Base-by-base conservation (phyloP, 2,797 vertebrate genomes). In the Chaunax sp. region DNA sequence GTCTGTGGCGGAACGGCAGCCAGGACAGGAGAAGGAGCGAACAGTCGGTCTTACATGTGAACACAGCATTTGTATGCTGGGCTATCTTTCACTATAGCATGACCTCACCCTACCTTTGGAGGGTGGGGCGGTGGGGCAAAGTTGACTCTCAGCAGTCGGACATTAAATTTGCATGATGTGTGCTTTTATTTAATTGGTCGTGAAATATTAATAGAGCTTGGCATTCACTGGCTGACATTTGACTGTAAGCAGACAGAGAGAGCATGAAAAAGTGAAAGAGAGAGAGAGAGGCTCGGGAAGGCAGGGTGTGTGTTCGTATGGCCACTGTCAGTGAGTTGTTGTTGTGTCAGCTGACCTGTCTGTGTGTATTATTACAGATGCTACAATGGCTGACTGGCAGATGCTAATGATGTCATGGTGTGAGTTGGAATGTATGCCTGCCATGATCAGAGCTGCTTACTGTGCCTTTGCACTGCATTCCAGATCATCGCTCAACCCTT, bases 181-280 rank as follows among this genome's bases (percentile, higher is more conserved):
- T 91, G 89, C 89, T 90, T 90, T 92, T 89, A 90, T 93, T 92
- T 92, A 93, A 93, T 92, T 93, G 91, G 81, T 85, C 69, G 59
- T 94, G 75, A 92, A 93, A 90, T 93, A 93, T 93, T 93, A 80
- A 94, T 90, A 77, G 35, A 70, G 62, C 63, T n/a, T 89, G 82
- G 76, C 83, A 88, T 90, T 90, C 88, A 87, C 68, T 71, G 62
- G 66, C 78, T 93, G 91, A 90, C 82, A 92, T 92, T 91, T 91
- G 86, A 92, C 87, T 83, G 69, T 69, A 71, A 78, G 61, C 55
- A 22, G 72, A 64, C 66, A 30, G 41, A 28, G 19, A 75, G 37
- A 15, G 46, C 49, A 28, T 25, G 26, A 51, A 33, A 55, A 45
- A 69, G 54, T 18, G 55, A 57, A 47, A 62, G 64, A 66, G 58